Evolutionary conservation across 2,797 vertebrate species (phyloP).

Genomic region (Macropus fuliginosus): DNA sequence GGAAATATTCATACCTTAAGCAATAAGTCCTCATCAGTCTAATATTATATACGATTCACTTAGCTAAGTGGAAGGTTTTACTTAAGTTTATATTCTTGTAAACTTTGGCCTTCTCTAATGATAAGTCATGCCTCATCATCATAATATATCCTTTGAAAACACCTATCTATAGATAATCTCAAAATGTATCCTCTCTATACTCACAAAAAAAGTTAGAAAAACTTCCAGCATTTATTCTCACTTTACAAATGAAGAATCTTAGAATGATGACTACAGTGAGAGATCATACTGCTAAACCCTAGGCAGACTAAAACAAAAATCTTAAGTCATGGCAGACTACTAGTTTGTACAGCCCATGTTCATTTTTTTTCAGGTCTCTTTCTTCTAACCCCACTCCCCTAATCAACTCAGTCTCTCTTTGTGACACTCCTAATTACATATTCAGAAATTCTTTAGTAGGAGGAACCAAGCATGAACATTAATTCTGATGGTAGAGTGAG

Average conservation of each 20-base stretch:
- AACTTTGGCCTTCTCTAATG: neutral
- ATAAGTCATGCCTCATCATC: neutral
- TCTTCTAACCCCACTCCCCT: neutral
- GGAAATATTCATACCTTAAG: neutral
- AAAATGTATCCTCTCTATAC: neutral
- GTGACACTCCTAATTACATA: neutral
- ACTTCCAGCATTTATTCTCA: neutral
- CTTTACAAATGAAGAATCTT: neutral
- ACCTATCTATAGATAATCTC: neutral
- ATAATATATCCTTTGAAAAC: neutral
- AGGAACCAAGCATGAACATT: neutral
- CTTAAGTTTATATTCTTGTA: neutral
- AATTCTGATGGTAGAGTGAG: neutral
- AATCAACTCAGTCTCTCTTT: neutral
- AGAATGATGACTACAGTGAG: neutral
- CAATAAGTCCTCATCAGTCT: neutral
- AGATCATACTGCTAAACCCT: neutral
- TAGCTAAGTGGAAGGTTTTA: neutral
- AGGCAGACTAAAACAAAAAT: neutral
- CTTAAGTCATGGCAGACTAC: neutral
- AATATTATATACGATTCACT: neutral
- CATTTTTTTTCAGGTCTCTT: neutral
- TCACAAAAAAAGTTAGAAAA: neutral
- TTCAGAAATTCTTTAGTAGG: neutral
- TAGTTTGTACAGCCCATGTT: rapidly evolving